A percentile compares a stretch with the other conserved stretches of the same genome.
These are phyloP conservation scores for Drosophila insularis DNA, from an alignment of 1,140 invertebrate genomes.

Conservation along the genomic window DNA sequence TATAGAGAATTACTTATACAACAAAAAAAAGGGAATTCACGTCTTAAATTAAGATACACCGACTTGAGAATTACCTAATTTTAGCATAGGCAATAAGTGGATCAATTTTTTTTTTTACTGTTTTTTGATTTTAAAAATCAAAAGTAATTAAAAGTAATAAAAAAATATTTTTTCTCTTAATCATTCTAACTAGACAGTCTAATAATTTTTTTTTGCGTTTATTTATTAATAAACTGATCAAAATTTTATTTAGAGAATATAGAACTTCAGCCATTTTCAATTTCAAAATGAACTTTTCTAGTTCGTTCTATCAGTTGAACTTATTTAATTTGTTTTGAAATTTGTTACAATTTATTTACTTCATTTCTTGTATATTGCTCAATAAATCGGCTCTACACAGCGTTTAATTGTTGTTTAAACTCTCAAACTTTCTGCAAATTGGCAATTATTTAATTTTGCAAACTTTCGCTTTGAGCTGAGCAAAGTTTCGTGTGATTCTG, in stretches of 20 bases:
- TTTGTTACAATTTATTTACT: background rate
- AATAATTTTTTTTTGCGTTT: too few relatives aligned
- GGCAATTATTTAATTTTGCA: constrained; percentile 57
- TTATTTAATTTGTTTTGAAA: background rate
- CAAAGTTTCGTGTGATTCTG: constrained; percentile 24
- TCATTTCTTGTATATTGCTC: constrained; percentile 9
- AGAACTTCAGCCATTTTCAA: too few relatives aligned
- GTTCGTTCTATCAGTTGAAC: background rate
- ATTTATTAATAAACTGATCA: too few relatives aligned
- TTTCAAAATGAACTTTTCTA: background rate
- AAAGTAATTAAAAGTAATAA: too few relatives aligned
- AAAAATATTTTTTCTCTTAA: too few relatives aligned
- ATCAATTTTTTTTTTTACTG: too few relatives aligned
- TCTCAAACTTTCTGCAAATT: constrained; percentile 53
- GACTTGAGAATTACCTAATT: background rate
- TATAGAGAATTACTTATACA: background rate
- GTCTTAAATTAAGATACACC: background rate
- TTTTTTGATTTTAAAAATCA: too few relatives aligned
- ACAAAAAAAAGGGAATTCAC: too few relatives aligned
- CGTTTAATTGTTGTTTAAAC: constrained; percentile 55
- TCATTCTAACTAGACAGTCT: too few relatives aligned
- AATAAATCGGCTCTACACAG: constrained; percentile 42
- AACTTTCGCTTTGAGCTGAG: constrained; percentile 33
- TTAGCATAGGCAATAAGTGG: too few relatives aligned
- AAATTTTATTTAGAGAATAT: too few relatives aligned